Evolutionary conservation across 2,888 invertebrate species (phyloP).

Genomic region (Diploptera punctata): DNA sequence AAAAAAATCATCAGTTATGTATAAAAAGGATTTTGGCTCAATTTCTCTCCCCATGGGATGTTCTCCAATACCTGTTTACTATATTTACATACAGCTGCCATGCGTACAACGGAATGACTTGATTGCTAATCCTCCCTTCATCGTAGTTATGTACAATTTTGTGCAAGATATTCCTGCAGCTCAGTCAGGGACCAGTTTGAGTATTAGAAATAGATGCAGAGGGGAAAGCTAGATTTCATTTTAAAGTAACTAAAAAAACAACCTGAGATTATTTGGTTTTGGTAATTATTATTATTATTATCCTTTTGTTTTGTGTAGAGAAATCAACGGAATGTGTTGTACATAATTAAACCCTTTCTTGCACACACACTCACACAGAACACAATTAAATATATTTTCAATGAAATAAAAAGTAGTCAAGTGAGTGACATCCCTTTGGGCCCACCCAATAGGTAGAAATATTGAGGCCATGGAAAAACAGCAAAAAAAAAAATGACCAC

Average conservation of each 20-base stretch:
- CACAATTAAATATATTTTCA: neutral
- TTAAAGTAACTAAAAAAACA: conserved; percentile 10
- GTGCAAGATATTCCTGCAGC: neutral
- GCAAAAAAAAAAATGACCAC: conserved; percentile 10
- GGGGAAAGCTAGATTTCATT: neutral
- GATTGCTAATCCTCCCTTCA: neutral
- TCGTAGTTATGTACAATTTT: neutral
- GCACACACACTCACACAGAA: conserved; percentile 6
- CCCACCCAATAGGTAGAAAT: conserved; percentile 32
- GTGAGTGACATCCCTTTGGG: neutral
- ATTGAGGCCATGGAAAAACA: conserved; percentile 32
- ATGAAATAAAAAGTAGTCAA: neutral
- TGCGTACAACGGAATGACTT: neutral
- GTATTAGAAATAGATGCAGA: neutral
- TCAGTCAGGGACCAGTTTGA: neutral
- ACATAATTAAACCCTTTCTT: conserved; percentile 11
- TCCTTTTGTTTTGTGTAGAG: conserved; percentile 12
- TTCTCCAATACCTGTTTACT: conserved; percentile 1
- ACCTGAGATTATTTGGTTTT: conserved; percentile 35
- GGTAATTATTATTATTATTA: conserved; percentile 16
- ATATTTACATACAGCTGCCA: neutral
- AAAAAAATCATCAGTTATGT: neutral
- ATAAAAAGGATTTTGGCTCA: conserved; percentile 30
- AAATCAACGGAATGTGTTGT: conserved; percentile 37
- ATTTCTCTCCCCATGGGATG: conserved; percentile 35